Conservation (phyloP, 1,140 invertebrate genomes). For the Temnothorax curvispinosus region DNA sequence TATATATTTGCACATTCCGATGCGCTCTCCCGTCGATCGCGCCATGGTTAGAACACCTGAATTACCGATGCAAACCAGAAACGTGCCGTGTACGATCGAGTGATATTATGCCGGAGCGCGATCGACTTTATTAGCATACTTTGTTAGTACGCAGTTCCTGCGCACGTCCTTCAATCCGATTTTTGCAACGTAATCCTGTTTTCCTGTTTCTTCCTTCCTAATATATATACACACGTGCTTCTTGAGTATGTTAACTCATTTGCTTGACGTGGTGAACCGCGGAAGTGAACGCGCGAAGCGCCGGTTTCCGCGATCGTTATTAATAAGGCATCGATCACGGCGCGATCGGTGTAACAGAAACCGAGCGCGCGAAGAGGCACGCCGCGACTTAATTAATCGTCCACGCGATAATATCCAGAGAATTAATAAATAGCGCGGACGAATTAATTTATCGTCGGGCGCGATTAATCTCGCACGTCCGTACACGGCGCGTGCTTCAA, state of each 20-base stretch:
- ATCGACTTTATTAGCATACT: slow-evolving; percentile 34
- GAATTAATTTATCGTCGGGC: neutral
- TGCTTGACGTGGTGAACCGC: neutral
- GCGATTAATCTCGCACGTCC: slow-evolving; percentile 35
- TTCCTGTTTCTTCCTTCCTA: neutral
- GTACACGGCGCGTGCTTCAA: neutral
- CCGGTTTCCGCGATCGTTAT: neutral
- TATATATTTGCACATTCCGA: slow-evolving; percentile 22
- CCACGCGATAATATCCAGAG: neutral
- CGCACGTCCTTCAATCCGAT: slow-evolving; percentile 9
- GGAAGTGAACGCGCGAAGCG: neutral
- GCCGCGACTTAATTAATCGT: slow-evolving; percentile 39
- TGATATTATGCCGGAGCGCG: neutral
- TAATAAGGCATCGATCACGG: slow-evolving; percentile 7
- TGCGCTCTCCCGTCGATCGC: slow-evolving; percentile 33
- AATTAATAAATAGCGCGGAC: slow-evolving; percentile 45
- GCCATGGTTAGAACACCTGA: slow-evolving; percentile 35
- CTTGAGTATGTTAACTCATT: neutral
- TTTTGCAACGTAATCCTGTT: slow-evolving; percentile 16
- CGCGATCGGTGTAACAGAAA: neutral
- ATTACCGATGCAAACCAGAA: slow-evolving; percentile 40
- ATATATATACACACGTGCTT: neutral
- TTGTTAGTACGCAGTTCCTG: slow-evolving; percentile 28
- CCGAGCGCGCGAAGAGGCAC: neutral
- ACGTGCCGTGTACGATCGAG: slow-evolving; percentile 32